Evolutionary conservation across 2,888 invertebrate species (phyloP), one percentile per base, ranked within the genome.

Genomic region (Petrolisthes manimaculis): DNA sequence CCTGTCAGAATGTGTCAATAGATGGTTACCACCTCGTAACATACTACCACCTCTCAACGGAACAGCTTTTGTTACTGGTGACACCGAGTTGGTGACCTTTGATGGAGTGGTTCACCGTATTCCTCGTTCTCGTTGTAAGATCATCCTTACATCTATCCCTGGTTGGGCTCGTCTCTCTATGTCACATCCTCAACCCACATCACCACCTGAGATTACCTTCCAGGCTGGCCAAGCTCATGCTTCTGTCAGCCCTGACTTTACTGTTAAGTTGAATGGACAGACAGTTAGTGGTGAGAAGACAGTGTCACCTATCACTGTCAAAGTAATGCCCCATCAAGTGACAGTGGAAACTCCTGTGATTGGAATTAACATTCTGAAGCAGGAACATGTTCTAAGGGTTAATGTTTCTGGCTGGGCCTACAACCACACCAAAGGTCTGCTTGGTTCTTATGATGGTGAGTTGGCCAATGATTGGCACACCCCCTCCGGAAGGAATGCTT

Each of bases 61-160:
- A 3, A 81, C 84, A 21, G 88, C 88, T 67, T 67, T 84, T 61
- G 84, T 88, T 53, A 81, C 84, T 5, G 75, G 61, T 18, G 88
- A 77, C 69, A 84, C 84, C 6, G 88, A 88, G 84, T 75, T 88
- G 55, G 54, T 88, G 5, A 88, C 88, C 21, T 88, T 88, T 54
- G 88, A 88, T 61, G 88, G 88, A 18, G 74, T 56, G 56, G 75
- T 84, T 3, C 84, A 84, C 9, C 88, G 88, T 54, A 81, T 54
- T 8, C 84, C 84, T 67, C 84, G 75, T 61, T 84, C 84, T 53
- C 67, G 61, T 24, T 88, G 88, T 51, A 77, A 88, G 84, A 81
- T 88, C 18, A 37, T 82, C 12, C 82, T 82, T 14, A n/a, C 69
- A 21, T 82, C 82, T 12, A 69, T 82, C 67, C 53, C 82, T 8